Evolutionary conservation across 2,797 vertebrate genomes (phyloP).

Genomic region (Girardinus metallicus): DNA sequence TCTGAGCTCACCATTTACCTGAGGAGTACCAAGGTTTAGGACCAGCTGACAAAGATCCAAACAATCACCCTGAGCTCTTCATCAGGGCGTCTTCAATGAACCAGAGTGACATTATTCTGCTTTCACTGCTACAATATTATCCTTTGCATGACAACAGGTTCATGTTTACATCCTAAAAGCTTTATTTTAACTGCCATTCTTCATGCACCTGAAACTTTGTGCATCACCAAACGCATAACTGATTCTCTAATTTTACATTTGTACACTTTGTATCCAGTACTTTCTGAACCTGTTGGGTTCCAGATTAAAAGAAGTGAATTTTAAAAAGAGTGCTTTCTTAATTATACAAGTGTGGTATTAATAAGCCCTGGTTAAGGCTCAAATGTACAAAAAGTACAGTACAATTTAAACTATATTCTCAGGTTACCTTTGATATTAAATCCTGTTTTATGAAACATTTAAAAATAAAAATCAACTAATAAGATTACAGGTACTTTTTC

Average conservation of each 20-base stretch:
- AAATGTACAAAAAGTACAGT: background rate
- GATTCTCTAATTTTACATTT: background rate
- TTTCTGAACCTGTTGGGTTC: background rate
- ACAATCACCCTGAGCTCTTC: no score
- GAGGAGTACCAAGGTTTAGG: slow-evolving; percentile 73
- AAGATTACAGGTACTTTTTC: background rate
- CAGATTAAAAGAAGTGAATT: background rate
- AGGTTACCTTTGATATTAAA: background rate
- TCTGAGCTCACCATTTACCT: slow-evolving; percentile 81
- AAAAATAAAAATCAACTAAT: background rate
- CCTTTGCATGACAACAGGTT: background rate
- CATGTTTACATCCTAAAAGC: background rate
- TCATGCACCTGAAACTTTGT: background rate
- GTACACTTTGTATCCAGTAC: background rate
- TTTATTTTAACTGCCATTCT: background rate
- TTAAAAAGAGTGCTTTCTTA: background rate
- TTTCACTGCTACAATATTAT: background rate
- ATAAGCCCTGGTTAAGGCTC: background rate
- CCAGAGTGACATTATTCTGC: background rate
- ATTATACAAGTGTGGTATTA: background rate
- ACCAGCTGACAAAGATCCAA: background rate
- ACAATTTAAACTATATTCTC: background rate
- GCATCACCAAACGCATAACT: background rate
- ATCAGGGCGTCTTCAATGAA: background rate
- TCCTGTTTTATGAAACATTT: background rate